Evolutionary conservation across 2,797 vertebrate species (phyloP).

Genomic region (Lophotriccus pileatus): DNA sequence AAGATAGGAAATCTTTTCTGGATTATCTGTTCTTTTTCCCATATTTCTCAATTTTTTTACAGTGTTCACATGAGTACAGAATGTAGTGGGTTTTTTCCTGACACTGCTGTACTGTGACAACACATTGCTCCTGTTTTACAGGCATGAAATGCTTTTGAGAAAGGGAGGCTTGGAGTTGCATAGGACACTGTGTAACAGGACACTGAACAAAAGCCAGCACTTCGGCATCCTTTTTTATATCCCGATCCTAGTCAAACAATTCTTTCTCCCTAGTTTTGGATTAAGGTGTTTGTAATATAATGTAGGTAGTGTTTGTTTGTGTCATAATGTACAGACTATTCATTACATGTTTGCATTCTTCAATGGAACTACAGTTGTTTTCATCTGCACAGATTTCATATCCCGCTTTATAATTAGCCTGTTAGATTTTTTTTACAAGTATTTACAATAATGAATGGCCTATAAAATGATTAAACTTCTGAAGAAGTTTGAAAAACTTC

Average conservation of each 20-base stretch:
- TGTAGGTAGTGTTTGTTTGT: neutral
- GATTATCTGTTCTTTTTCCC: neutral
- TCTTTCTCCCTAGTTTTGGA: neutral
- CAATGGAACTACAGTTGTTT: neutral
- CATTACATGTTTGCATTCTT: neutral
- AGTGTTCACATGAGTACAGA: neutral
- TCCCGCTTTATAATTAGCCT: neutral
- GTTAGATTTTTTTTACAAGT: neutral
- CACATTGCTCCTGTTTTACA: rapidly evolving
- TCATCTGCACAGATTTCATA: neutral
- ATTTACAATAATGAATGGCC: neutral
- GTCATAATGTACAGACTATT: neutral
- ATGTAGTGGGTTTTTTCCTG: neutral
- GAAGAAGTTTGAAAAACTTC: neutral
- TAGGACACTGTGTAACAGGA: neutral
- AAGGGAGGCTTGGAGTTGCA: neutral
- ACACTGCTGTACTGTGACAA: neutral
- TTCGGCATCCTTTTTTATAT: neutral
- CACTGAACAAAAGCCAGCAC: neutral
- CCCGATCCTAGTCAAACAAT: neutral
- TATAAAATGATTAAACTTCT: rapidly evolving
- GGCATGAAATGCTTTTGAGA: neutral
- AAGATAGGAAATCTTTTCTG: neutral
- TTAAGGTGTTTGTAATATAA: neutral
- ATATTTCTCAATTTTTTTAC: neutral